Conservation (phyloP, 1,140 invertebrate genomes). For the Oryzaephilus surinamensis region DNA sequence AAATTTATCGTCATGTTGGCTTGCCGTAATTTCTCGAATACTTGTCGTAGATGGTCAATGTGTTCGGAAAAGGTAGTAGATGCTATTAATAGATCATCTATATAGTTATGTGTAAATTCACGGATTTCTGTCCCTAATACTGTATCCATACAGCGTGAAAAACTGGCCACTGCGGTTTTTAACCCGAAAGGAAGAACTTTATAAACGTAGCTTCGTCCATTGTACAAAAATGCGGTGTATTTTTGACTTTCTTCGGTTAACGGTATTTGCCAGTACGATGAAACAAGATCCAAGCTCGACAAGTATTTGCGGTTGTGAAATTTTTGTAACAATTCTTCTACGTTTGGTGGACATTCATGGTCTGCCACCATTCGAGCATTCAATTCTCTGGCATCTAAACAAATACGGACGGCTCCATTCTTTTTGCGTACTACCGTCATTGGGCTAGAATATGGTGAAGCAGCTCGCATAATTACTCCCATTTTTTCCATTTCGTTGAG, state of each 20-base stretch:
- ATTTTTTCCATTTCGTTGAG: conserved; percentile 17
- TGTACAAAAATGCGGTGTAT: conserved; percentile 34
- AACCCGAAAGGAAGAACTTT: conserved; percentile 22
- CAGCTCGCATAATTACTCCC: conserved; percentile 18
- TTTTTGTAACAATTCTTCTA: conserved; percentile 25
- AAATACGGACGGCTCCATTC: conserved; percentile 22
- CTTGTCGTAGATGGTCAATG: neutral
- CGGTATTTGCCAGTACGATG: conserved; percentile 33
- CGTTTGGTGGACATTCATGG: conserved; percentile 20
- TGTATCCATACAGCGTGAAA: conserved; percentile 26
- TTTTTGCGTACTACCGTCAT: conserved; percentile 21
- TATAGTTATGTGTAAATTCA: conserved; percentile 7
- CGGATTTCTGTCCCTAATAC: too few species aligned
- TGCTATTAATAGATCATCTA: neutral
- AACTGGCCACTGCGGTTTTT: too few species aligned
- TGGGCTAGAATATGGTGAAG: conserved; percentile 31
- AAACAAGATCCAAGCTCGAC: conserved; percentile 27
- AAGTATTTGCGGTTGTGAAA: conserved; percentile 23
- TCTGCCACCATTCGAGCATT: conserved; percentile 28
- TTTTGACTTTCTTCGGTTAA: too few species aligned
- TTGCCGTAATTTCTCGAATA: conserved; percentile 10
- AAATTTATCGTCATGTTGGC: conserved; percentile 11
- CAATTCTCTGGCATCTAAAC: conserved; percentile 30
- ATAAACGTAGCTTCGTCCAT: too few species aligned
- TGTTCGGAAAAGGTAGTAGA: neutral